A percentile compares a stretch with the other conserved stretches of the same genome.
These are phyloP conservation scores for Vulpes lagopus DNA, from an alignment of 2,113 vertebrate genomes.

Conservation along the genomic window DNA sequence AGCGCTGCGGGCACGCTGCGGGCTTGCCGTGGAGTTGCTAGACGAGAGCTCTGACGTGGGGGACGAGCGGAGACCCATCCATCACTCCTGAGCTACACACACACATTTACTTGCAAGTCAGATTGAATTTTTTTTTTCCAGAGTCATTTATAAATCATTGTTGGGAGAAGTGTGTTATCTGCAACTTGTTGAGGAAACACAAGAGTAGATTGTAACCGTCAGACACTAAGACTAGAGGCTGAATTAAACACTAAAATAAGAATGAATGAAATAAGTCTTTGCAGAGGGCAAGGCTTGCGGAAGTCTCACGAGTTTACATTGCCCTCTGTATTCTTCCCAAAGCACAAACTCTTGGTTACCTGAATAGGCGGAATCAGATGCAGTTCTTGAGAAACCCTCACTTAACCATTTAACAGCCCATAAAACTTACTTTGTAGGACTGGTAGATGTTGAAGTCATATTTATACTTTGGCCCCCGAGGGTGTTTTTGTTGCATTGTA, in stretches of 20 bases:
- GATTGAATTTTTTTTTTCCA: constrained; percentile 51
- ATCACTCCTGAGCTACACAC: constrained; percentile 81
- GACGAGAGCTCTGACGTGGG: constrained; percentile 60
- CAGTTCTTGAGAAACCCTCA: constrained; percentile 73
- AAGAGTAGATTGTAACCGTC: constrained; percentile 60
- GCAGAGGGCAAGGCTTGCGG: constrained; percentile 60
- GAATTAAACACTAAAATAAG: constrained; percentile 77
- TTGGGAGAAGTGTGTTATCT: constrained; percentile 81
- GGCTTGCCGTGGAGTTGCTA: background rate
- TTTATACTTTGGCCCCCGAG: constrained; percentile 47
- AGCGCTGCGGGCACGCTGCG: background rate
- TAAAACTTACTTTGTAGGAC: constrained; percentile 68
- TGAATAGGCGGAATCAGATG: constrained; percentile 62
- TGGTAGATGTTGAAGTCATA: constrained; percentile 64
- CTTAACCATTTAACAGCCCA: constrained; percentile 74
- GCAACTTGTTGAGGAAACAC: constrained; percentile 76
- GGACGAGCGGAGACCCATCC: constrained; percentile 55
- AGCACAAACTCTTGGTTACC: constrained; percentile 88
- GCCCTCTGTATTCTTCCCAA: constrained; percentile 80
- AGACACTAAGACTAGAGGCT: constrained; percentile 58
- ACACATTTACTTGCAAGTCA: constrained; percentile 87
- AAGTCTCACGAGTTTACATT: constrained; percentile 66
- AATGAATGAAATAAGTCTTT: constrained; percentile 41
- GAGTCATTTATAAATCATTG: constrained; percentile 57
- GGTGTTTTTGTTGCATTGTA: constrained; percentile 61